Evolutionary conservation across 1,140 invertebrate species (phyloP).

Genomic region (Neodiprion pinetum): DNA sequence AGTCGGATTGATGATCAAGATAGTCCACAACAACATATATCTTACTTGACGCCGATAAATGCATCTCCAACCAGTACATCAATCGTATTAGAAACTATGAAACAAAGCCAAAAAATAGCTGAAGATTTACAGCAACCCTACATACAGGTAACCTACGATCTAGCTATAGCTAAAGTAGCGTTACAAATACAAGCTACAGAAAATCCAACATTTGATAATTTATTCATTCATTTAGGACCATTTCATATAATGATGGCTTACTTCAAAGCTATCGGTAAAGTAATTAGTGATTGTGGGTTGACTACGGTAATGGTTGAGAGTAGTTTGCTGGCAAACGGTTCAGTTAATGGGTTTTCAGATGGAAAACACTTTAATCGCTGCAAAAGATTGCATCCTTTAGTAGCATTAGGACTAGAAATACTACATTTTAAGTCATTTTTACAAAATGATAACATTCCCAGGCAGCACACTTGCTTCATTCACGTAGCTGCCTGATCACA

Average conservation of each 20-base stretch:
- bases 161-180: conserved; percentile 51
- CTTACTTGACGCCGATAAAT: conserved; percentile 44
- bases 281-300: conserved; percentile 55
- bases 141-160: conserved; percentile 19
- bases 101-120: conserved; percentile 32
- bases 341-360: conserved; percentile 50
- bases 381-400: conserved; percentile 54
- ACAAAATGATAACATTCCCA: conserved; percentile 26
- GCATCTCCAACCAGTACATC: conserved; percentile 41
- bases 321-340: conserved; percentile 53
- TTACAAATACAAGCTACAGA: conserved; percentile 47
- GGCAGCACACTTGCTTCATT: no score
- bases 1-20: conserved; percentile 22
- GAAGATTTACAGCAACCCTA: conserved; percentile 38
- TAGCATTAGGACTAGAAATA: conserved; percentile 42
- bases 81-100: conserved; percentile 46
- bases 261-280: conserved; percentile 59
- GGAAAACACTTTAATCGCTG: conserved; percentile 60
- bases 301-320: conserved; percentile 51
- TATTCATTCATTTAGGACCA: conserved; percentile 59
- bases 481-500: no score
- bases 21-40: conserved; percentile 32
- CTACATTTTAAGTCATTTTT: conserved; percentile 36
- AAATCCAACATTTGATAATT: conserved; percentile 45
- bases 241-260: conserved; percentile 61